A percentile compares a stretch with the other conserved stretches of the same genome.
These are phyloP conservation scores for Hyposoter didymator DNA, from an alignment of 2,888 invertebrate species.

Conservation along the genomic window DNA sequence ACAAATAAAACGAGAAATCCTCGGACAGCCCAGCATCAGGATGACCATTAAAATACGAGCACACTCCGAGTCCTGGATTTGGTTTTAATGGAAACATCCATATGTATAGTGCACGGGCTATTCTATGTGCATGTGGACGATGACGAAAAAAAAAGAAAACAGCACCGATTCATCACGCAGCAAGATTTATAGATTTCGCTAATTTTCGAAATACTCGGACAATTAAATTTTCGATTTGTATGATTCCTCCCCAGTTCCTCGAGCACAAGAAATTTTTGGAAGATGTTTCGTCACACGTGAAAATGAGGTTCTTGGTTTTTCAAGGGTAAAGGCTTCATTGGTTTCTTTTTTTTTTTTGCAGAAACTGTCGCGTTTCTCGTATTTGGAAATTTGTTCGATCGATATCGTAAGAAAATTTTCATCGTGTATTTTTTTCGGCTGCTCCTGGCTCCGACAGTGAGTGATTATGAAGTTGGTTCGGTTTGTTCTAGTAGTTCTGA, in stretches of 20 bases:
- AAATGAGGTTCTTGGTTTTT: not conserved
- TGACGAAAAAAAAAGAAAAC: conserved; percentile 7
- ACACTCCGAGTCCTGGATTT: conserved; percentile 57
- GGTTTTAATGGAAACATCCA: conserved; percentile 36
- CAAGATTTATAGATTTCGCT: not conserved
- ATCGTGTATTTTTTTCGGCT: not conserved
- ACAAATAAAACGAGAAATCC: conserved; percentile 41
- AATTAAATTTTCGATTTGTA: not conserved
- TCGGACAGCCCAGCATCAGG: conserved; percentile 44
- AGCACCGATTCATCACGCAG: not conserved
- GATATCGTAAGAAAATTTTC: not conserved
- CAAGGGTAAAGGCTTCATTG: not conserved
- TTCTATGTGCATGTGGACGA: not conserved
- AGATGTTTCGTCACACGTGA: not conserved
- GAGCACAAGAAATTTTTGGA: not conserved
- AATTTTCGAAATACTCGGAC: not conserved
- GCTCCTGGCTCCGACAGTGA: not conserved
- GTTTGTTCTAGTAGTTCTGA: not conserved
- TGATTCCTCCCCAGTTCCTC: not conserved
- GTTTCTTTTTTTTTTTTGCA: not conserved
- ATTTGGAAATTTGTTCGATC: not conserved
- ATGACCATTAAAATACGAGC: conserved; percentile 66
- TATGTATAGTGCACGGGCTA: conserved; percentile 16
- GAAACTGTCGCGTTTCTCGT: not conserved
- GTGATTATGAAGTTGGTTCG: not conserved